Percentiles rank a stretch among this genome's conserved stretches.
Conservation (phyloP, 1,140 invertebrate species). For the Drosophila subpulchrella region DNA sequence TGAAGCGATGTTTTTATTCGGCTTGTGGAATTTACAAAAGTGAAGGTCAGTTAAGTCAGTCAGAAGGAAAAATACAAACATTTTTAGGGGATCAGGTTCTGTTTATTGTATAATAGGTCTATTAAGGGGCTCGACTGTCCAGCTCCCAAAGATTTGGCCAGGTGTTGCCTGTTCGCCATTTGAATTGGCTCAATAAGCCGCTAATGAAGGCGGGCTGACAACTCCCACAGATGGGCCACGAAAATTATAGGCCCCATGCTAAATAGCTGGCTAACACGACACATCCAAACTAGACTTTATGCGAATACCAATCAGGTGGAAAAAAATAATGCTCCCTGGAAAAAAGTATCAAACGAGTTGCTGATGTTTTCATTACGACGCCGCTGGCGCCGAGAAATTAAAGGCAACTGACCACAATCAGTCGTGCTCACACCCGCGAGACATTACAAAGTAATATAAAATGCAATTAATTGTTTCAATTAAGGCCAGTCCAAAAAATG, state of each 20-base stretch:
- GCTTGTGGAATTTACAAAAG: conserved; percentile 20
- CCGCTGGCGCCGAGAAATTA: conserved; percentile 44
- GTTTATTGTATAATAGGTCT: neutral
- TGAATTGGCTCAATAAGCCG: conserved; percentile 27
- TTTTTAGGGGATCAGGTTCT: neutral
- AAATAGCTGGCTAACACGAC: conserved; percentile 52
- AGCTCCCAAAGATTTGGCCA: neutral
- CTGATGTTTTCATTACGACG: conserved; percentile 54
- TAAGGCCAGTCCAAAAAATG: conserved; percentile 43
- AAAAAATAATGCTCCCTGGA: neutral
- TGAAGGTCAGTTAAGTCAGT: conserved; percentile 19
- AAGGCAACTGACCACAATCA: conserved; percentile 48
- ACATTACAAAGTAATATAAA: conserved; percentile 37
- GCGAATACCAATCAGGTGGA: conserved; percentile 37
- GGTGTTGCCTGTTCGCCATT: conserved; percentile 10
- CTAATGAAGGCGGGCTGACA: conserved; percentile 50
- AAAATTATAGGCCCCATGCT: conserved; percentile 58
- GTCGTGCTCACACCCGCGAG: conserved; percentile 27
- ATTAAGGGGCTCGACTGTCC: conserved; percentile 52
- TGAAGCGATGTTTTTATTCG: conserved; percentile 3
- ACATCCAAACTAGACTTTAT: conserved; percentile 62
- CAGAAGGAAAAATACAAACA: neutral
- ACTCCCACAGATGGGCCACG: conserved; percentile 29
- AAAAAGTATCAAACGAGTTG: conserved; percentile 39
- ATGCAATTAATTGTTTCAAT: conserved; percentile 57